A percentile compares a stretch with the other conserved stretches of the same genome.
Evolutionary conservation across 2,888 invertebrate genomes (phyloP).

Genomic region (Andricus curvator): DNA sequence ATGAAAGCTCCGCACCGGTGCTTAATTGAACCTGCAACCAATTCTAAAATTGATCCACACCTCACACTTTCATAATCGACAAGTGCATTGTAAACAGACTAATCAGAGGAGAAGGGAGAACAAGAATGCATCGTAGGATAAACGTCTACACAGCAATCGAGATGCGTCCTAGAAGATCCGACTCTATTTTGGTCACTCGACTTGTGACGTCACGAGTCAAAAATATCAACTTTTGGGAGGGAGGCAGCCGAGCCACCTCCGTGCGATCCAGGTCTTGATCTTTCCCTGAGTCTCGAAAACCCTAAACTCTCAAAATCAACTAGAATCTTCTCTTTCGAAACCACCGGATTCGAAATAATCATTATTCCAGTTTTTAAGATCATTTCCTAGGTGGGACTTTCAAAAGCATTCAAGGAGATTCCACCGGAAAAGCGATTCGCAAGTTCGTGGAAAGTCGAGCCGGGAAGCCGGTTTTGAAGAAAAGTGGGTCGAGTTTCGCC

Average conservation of each 20-base stretch:
- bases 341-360: not conserved
- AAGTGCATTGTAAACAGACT: conserved; percentile 50
- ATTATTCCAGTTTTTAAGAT: not conserved
- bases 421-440: conserved; percentile 5
- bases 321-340: not conserved
- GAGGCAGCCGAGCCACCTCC: conserved; percentile 52
- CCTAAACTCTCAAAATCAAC: conserved; percentile 41
- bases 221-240: conserved; percentile 69
- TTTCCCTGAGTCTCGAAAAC: conserved; percentile 72
- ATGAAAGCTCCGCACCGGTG: not conserved
- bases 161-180: conserved; percentile 69
- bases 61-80: conserved; percentile 48
- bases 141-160: conserved; percentile 50
- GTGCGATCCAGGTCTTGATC: conserved; percentile 69
- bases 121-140: conserved; percentile 43
- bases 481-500: conserved; percentile 65
- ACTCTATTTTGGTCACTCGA: conserved; percentile 73
- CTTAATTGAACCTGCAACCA: not conserved
- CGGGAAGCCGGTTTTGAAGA: not conserved
- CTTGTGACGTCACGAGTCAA: conserved; percentile 74
- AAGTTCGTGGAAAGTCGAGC: not conserved
- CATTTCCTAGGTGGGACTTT: not conserved
- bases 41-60: not conserved
- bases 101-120: conserved; percentile 34
- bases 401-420: not conserved